Evolutionary conservation across 2,888 invertebrate species (phyloP).

Genomic region (Drosophila subquinaria): DNA sequence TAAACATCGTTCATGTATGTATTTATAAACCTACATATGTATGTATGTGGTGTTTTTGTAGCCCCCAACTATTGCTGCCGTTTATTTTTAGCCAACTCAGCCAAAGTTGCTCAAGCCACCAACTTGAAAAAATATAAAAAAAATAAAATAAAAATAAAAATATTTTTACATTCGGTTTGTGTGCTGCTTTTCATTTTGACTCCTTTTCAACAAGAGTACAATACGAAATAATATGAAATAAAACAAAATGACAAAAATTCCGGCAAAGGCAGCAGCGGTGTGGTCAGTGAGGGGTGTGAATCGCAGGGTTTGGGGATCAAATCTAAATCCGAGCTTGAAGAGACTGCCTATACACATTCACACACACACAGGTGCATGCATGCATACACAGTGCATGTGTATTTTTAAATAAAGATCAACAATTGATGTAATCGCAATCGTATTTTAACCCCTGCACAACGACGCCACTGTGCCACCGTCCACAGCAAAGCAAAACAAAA

Average conservation of each 20-base stretch:
- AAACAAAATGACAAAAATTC: constrained; percentile 67
- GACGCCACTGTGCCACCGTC: constrained; percentile 54
- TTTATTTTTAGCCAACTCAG: constrained; percentile 82
- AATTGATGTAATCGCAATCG: constrained; percentile 30
- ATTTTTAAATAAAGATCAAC: constrained; percentile 5
- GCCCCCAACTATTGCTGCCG: constrained; percentile 68
- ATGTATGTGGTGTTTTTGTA: constrained; percentile 28
- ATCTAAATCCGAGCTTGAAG: constrained; percentile 28
- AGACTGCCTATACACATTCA: background rate
- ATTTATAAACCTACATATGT: constrained; percentile 23
- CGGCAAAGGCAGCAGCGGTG: constrained; percentile 48
- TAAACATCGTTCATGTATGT: constrained; percentile 25
- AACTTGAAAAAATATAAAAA: constrained; percentile 68
- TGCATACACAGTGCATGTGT: background rate
- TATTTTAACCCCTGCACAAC: constrained; percentile 25
- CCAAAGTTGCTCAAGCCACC: constrained; percentile 76
- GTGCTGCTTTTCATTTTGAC: constrained; percentile 74
- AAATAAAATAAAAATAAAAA: constrained; percentile 56
- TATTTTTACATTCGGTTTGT: constrained; percentile 79
- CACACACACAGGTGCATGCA: background rate
- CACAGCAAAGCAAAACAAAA: constrained; percentile 59
- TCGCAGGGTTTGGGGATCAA: background rate
- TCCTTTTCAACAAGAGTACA: constrained; percentile 72
- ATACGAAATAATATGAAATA: constrained; percentile 68
- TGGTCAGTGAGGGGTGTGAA: constrained; percentile 19